These are phyloP conservation scores for Calameuta idolon DNA, from an alignment of 2,888 invertebrate genomes.

Conservation along the genomic window DNA sequence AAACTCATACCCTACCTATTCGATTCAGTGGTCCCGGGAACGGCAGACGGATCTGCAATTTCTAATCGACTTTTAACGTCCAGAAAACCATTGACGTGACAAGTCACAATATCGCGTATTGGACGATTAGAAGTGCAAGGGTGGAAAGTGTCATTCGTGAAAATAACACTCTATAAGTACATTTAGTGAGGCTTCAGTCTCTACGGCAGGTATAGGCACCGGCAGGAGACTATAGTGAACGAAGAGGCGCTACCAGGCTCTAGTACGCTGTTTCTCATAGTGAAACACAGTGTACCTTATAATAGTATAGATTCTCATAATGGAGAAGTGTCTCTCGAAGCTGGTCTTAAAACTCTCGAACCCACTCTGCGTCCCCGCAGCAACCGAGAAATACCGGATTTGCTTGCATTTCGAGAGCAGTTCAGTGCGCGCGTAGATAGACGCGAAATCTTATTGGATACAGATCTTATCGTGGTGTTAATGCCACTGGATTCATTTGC, in stretches of 20 bases:
- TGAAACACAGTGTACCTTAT: not conserved
- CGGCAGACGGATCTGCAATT: not conserved
- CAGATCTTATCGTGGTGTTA: not conserved
- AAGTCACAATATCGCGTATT: not conserved
- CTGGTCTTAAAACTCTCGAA: not conserved
- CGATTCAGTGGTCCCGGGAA: not conserved
- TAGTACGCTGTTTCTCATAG: not conserved
- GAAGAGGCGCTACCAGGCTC: not conserved
- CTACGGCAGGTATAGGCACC: not conserved
- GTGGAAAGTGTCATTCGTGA: not conserved
- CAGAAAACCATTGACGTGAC: not conserved
- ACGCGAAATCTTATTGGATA: not conserved
- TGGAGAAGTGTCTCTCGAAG: not conserved
- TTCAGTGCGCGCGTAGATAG: not conserved
- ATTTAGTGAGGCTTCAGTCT: not conserved
- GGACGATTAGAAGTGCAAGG: not conserved
- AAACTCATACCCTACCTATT: not conserved
- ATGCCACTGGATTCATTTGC: not conserved
- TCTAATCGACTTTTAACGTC: not conserved
- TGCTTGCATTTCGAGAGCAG: not conserved
- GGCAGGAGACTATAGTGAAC: not conserved
- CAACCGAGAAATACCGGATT: not conserved
- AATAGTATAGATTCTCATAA: not conserved
- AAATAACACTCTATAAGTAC: not conserved
- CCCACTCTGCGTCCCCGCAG: not conserved